phyloP scores from a whole-genome alignment of 2,797 vertebrate species.

The Anas bahamensis region DNA sequence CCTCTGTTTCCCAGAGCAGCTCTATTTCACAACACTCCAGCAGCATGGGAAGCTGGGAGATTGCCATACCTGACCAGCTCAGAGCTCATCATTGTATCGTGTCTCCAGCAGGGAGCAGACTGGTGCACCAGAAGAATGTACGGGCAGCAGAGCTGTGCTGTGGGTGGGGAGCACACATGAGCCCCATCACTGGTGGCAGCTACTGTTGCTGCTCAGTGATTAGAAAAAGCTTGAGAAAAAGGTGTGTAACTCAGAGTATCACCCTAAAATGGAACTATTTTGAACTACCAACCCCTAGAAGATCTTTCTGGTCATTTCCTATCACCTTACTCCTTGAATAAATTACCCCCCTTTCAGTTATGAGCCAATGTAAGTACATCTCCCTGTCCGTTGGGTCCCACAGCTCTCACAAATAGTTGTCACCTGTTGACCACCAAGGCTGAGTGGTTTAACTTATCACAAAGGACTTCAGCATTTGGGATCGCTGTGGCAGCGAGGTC shows the following conservation, averaged over 20 bases:
- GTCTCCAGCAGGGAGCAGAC: background rate
- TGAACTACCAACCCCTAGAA: background rate
- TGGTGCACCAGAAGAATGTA: background rate
- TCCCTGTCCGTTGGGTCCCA: fast-evolving
- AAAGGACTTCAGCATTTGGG: background rate
- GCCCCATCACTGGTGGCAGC: background rate
- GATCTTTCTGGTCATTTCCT: background rate
- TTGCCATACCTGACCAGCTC: background rate
- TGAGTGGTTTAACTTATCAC: background rate
- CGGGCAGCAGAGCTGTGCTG: background rate
- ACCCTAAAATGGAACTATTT: background rate
- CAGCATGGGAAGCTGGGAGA: background rate
- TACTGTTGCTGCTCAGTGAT: background rate
- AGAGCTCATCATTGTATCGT: background rate
- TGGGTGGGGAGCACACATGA: background rate
- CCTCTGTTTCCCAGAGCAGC: background rate
- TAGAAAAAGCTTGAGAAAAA: background rate
- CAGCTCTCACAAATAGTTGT: background rate
- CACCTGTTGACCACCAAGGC: background rate
- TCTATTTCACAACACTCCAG: background rate
- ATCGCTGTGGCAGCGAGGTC: background rate
- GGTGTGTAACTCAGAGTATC: background rate
- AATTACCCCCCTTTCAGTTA: background rate
- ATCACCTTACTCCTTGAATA: background rate
- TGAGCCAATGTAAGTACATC: background rate